Evolutionary conservation across 2,113 vertebrate species (phyloP).

Genomic region (Lathamus discolor): DNA sequence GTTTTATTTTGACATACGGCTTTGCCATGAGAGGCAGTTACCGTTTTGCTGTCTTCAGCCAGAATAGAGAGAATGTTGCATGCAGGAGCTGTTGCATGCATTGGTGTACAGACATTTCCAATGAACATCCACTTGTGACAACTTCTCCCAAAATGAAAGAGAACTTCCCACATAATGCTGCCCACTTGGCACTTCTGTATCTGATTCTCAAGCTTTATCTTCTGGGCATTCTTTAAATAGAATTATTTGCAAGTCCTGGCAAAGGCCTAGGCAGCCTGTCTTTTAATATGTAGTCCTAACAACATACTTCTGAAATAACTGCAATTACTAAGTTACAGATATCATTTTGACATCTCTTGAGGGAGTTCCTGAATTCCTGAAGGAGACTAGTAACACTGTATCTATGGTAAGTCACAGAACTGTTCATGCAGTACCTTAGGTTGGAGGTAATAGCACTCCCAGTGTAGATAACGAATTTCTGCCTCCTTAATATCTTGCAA

Average conservation of each 20-base stretch:
- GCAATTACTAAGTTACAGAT: neutral
- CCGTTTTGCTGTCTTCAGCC: neutral
- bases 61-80: neutral
- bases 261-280: neutral
- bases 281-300: neutral
- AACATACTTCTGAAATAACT: neutral
- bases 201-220: neutral
- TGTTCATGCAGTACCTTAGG: rapidly evolving
- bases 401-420: neutral
- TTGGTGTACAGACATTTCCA: neutral
- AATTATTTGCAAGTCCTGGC: neutral
- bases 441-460: neutral
- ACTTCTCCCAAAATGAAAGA: neutral
- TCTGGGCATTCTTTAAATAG: neutral
- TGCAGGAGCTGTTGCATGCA: neutral
- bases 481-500: neutral
- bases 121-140: neutral
- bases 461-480: neutral
- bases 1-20: neutral
- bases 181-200: neutral
- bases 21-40: neutral
- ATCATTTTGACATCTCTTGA: neutral
- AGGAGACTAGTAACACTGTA: neutral
- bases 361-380: neutral
- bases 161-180: neutral